A percentile compares a stretch with the other conserved stretches of the same genome.
Conservation (phyloP, 2,888 invertebrate species). For the Trichogramma dendrolimi region DNA sequence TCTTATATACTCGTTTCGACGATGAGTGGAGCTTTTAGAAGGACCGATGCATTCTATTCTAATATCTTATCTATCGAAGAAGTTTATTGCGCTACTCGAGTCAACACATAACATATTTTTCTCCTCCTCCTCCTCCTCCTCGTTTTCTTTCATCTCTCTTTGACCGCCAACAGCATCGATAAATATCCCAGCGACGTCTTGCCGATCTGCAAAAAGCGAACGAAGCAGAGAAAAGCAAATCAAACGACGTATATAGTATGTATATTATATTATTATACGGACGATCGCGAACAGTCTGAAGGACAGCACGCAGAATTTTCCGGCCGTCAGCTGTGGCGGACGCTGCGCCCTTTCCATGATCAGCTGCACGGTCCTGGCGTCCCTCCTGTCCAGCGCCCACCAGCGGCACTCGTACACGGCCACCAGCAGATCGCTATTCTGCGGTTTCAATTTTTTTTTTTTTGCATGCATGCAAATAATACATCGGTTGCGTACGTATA, state of each 20-base stretch:
- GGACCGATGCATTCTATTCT: no score
- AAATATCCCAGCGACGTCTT: slow-evolving; percentile 24
- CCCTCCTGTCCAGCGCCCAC: slow-evolving; percentile 27
- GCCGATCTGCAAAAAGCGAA: slow-evolving; percentile 9
- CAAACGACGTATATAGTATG: not conserved
- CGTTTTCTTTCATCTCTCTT: slow-evolving; percentile 2
- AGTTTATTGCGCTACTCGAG: no score
- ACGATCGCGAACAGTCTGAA: slow-evolving; percentile 11
- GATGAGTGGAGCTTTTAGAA: no score
- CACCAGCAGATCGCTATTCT: slow-evolving; percentile 13
- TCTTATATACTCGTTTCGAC: no score
- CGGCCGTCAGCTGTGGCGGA: slow-evolving; percentile 31
- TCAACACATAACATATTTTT: no score
- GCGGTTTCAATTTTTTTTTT: no score
- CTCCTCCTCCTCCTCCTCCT: no score
- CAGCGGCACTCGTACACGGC: slow-evolving; percentile 31
- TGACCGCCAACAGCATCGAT: slow-evolving; percentile 23
- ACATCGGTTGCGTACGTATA: no score
- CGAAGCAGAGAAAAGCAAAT: no score
- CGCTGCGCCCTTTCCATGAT: slow-evolving; percentile 28
- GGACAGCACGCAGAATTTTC: slow-evolving; percentile 30
- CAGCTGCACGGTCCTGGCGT: slow-evolving; percentile 26
- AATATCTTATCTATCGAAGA: no score
- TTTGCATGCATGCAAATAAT: no score
- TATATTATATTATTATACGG: not conserved